Evolutionary conservation across 1,140 invertebrate genomes (phyloP), one percentile per base, ranked within the genome.

Genomic region (Tetramorium alpestre): DNA sequence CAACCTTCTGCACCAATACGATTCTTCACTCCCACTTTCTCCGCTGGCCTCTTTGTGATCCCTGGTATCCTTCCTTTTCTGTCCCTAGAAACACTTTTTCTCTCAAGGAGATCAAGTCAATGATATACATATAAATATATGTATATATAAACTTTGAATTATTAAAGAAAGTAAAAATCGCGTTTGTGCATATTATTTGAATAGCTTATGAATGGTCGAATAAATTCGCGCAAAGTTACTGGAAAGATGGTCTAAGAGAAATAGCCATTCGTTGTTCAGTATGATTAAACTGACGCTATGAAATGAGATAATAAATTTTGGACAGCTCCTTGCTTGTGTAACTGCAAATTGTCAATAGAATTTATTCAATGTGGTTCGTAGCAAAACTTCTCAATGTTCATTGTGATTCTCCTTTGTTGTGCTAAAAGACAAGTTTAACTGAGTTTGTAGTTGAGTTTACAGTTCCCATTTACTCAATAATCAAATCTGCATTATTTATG

Each of bases 1-100:
- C 88, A 70, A 89, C 87, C 62, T 69, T 72, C 47, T 33, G n/a
- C 67, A 22, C 47, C 58, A 28, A 38, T 38, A 60, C 41, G 62
- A 81, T 80, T 49, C 64, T 41, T 25, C 54, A 64, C 28, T 84
- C 56, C 49, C 77, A 47, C 47, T 62, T 47, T 70, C 56, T 41
- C 38, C 64, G 11, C 65, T 47, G 25, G 44, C 60, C 44, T 88
- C 73, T 56, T 88, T 88, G 38, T 60, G 51, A 10, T 56, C 51
- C 58, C 62, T 38, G 54, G 18, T 25, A 56, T 60, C 51, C 47
- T 60, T 22, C 13, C 69, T 60, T 60, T 82, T 73, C 44, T 7
- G 10, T 13, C 38, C 28, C 11, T 28, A 10, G 11, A 65, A 33
- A 65, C 16, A 8, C n/a, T 81, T 81, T 81, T 70, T 70, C 38